A percentile compares a stretch with the other conserved stretches of the same genome.
Evolutionary conservation across 1,140 invertebrate genomes (phyloP).

Genomic region (Chymomyza costata): DNA sequence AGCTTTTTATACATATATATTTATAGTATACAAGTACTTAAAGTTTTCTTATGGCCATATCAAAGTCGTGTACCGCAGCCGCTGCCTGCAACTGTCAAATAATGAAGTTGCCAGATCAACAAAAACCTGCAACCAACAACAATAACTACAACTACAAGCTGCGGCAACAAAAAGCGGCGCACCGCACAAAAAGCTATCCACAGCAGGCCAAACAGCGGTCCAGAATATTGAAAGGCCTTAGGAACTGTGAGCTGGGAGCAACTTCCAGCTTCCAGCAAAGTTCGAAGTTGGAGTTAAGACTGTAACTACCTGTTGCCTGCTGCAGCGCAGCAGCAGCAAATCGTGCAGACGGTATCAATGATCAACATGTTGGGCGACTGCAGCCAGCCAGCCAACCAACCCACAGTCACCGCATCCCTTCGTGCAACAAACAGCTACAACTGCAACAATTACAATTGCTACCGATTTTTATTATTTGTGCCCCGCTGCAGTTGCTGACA

Average conservation of each 20-base stretch:
- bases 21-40: slow-evolving; percentile 17
- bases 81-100: slow-evolving; percentile 46
- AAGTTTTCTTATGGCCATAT: slow-evolving; percentile 40
- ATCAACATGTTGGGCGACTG: slow-evolving; percentile 59
- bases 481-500: slow-evolving; percentile 6
- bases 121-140: slow-evolving; percentile 56
- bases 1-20: too few species aligned
- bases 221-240: too few species aligned
- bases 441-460: slow-evolving; percentile 66
- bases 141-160: background rate
- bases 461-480: slow-evolving; percentile 45
- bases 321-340: slow-evolving; percentile 33
- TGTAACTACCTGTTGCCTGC: slow-evolving; percentile 50
- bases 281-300: slow-evolving; percentile 12
- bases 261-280: slow-evolving; percentile 15
- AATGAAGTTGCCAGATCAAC: slow-evolving; percentile 70
- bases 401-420: slow-evolving; percentile 36
- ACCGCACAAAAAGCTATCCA: background rate
- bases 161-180: background rate
- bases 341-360: slow-evolving; percentile 67
- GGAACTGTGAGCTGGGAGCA: too few species aligned
- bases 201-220: too few species aligned
- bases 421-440: slow-evolving; percentile 28
- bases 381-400: slow-evolving; percentile 28
- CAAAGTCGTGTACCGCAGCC: slow-evolving; percentile 54